Base-by-base conservation (phyloP, 2,113 vertebrate genomes). In the Dolichotis patagonum region DNA sequence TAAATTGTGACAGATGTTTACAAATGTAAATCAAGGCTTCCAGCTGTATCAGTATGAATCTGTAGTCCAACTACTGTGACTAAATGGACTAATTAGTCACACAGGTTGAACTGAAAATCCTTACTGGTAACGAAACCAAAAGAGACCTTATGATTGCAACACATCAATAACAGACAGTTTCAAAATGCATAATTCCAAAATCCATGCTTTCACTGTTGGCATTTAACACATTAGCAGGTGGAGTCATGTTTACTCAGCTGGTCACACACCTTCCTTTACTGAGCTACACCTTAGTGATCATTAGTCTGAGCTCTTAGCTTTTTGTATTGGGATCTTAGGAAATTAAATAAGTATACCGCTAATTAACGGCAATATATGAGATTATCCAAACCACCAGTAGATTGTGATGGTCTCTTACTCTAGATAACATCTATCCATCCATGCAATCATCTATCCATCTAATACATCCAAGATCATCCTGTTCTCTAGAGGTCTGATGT, bases 81-180 rank as follows among this genome's bases (percentile, higher is more conserved):
- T 81, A 71, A 96, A 89, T 63, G n/a, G 28, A 86, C 60, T 60
- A 85, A 96, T 97, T 92, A 95, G 75, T 95, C 54, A 97, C 58
- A 97, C 41, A 62, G 35, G 81, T 85, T 96, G 86, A 96, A 95
- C 62, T 60, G 54, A 96, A 96, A 92, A 78, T 94, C 77, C 41
- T 95, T 95, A 43, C 4, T 87, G 87, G 60, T 88, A 88, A 83
- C 83, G 73, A 92, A 78, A 69, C 19, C 81, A 85, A 90, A 96
- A 62, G 43, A 94, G 65, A 60, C 52, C 93, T 95, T 73, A 32
- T 85, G 81, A 93, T 3, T 88, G 14, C 56, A 91, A 77, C 81
- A 81, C 84, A 49, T 52, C 77, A 85, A n/a, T 4, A 26, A 88
- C 84, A n/a, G 26, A 92, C 28, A 69, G 49, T 84, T 87, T 91